Evolutionary conservation across 1,140 invertebrate species (phyloP).

Genomic region (Paraescarpia echinospica): DNA sequence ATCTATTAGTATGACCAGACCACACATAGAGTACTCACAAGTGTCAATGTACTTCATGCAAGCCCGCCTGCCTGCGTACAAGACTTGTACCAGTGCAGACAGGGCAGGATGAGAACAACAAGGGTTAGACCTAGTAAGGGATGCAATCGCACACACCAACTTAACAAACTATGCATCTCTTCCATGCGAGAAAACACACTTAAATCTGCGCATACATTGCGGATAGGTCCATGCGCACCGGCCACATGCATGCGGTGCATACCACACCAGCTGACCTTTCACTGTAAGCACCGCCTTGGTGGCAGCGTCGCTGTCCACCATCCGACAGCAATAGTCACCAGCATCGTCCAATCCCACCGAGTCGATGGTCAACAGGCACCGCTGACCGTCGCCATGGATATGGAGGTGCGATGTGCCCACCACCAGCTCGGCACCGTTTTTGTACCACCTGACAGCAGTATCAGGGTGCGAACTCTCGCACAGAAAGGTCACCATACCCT

Average conservation of each 20-base stretch:
- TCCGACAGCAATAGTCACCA: background rate
- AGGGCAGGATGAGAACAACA: no score
- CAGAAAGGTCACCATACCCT: background rate
- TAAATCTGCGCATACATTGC: background rate
- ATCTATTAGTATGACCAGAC: no score
- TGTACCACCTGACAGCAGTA: background rate
- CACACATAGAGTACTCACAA: no score
- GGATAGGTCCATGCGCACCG: background rate
- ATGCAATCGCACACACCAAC: background rate
- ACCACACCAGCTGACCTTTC: background rate
- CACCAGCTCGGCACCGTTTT: background rate
- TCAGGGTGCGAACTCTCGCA: background rate
- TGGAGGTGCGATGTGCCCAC: background rate
- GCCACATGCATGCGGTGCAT: background rate
- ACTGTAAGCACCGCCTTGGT: background rate
- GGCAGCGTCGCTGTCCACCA: background rate
- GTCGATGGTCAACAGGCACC: background rate
- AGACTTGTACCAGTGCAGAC: no score
- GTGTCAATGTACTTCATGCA: no score
- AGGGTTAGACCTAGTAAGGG: background rate
- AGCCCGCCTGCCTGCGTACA: no score
- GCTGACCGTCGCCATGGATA: background rate
- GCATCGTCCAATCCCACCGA: background rate
- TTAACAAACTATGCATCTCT: background rate
- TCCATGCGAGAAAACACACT: background rate